Percentiles rank a stretch among this genome's conserved stretches.
phyloP scores from a whole-genome alignment of 1,140 invertebrate species.

The Rhagoletis zephyria region DNA sequence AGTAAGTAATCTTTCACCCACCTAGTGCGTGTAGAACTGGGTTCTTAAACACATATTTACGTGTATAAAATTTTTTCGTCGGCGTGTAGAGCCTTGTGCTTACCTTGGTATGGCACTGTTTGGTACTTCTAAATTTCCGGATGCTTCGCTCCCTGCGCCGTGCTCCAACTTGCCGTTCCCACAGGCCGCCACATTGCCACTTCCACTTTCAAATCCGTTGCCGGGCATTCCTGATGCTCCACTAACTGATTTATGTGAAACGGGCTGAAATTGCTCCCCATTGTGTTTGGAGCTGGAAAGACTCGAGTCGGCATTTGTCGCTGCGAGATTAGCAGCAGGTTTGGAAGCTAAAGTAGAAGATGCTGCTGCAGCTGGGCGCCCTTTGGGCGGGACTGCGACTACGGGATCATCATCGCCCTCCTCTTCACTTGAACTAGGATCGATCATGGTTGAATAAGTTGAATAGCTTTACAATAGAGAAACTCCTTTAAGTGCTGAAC shows the following conservation, averaged over 20 bases:
- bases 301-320: background rate
- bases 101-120: constrained; percentile 69
- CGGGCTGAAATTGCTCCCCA: constrained; percentile 59
- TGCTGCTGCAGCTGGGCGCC: constrained; percentile 55
- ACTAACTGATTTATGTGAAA: constrained; percentile 1
- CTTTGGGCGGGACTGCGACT: constrained; percentile 65
- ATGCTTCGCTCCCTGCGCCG: constrained; percentile 55
- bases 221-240: background rate
- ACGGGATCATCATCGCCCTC: constrained; percentile 88
- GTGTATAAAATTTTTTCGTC: too few relatives aligned
- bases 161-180: constrained; percentile 54
- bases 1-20: too few relatives aligned
- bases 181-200: background rate
- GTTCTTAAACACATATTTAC: too few relatives aligned
- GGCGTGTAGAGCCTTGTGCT: background rate
- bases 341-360: constrained; percentile 46
- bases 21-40: too few relatives aligned
- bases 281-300: constrained; percentile 55
- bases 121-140: constrained; percentile 66
- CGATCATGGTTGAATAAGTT: constrained; percentile 80
- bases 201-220: background rate
- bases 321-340: constrained; percentile 44
- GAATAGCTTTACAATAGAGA: background rate
- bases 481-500: background rate
- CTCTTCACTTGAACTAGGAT: constrained; percentile 90